Evolutionary conservation across 2,888 invertebrate genomes (phyloP).

Genomic region (Mythimna impura): DNA sequence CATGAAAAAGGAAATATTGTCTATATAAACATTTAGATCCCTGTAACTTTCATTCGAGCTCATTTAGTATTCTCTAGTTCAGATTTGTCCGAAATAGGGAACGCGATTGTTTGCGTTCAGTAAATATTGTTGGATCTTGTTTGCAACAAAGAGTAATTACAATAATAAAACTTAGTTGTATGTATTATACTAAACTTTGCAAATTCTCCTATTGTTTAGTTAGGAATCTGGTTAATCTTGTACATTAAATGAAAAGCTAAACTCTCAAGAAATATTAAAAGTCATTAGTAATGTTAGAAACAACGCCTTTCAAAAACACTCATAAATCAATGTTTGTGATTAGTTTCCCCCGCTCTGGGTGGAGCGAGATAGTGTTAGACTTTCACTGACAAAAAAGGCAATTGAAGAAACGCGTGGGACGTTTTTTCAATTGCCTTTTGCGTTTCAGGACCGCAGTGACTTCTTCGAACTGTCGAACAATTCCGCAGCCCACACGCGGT

Average conservation of each 20-base stretch:
- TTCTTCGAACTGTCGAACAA: too few species aligned
- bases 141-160: conserved; percentile 58
- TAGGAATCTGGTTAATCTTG: conserved; percentile 43
- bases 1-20: conserved; percentile 54
- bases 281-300: neutral
- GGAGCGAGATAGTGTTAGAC: too few species aligned
- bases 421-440: too few species aligned
- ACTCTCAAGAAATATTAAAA: neutral
- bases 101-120: conserved; percentile 47
- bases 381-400: too few species aligned
- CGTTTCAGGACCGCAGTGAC: too few species aligned
- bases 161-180: conserved; percentile 49
- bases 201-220: conserved; percentile 45
- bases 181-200: conserved; percentile 22
- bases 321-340: too few species aligned
- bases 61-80: conserved; percentile 53
- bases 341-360: too few species aligned
- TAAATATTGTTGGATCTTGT: conserved; percentile 58
- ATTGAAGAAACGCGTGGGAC: too few species aligned
- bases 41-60: conserved; percentile 49
- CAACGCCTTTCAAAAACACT: neutral
- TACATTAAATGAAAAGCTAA: conserved; percentile 34
- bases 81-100: conserved; percentile 38
- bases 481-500: neutral
- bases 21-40: conserved; percentile 47